Evolutionary conservation across 2,113 vertebrate species (phyloP), one percentile per base, ranked within the genome.

Genomic region (Nipponia nippon): DNA sequence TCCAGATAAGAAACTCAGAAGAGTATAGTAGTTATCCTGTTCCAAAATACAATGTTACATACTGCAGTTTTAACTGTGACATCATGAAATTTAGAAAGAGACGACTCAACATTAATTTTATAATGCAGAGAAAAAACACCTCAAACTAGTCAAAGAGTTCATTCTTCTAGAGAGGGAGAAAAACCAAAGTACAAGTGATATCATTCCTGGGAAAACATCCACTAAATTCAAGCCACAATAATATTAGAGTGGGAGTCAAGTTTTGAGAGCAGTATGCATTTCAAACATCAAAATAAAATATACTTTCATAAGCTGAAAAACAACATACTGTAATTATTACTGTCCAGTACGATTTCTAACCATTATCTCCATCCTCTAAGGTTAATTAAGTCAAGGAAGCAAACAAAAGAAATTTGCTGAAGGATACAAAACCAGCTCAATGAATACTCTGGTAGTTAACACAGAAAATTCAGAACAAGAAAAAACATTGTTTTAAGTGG

Each of bases 21-120:
- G 32, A 83, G 22, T 47, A 69, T 6, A 83, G 50, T 30, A 71
- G 72, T 49, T 87, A 65, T n/a, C 53, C 50, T 95, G 46, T 53
- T 91, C 78, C 58, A 94, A 96, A 95, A 91, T 19, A 89, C 8
- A 87, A 58, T 73, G 78, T 91, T 87, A 69, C 34, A 83, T n/a
- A 83, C 56, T 85, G 73, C 30, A 67, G 50, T 84, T 84, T 84
- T 78, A 92, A 82, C 73, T 76, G 79, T 72, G 80, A 82, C 44
- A 85, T 53, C 80, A 67, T 38, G 59, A 95, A 72, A 95, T 84
- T 86, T 71, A 93, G 85, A 89, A 75, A 84, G 44, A 92, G 30
- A 55, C 17, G 90, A 93, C 6, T 71, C 59, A 76, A 61, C 14
- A 42, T 66, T 65, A 44, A 80, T 84, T 89, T 89, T 67, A 63